Conservation (phyloP, 2,113 vertebrate species). For the Trichomycterus rosablanca region DNA sequence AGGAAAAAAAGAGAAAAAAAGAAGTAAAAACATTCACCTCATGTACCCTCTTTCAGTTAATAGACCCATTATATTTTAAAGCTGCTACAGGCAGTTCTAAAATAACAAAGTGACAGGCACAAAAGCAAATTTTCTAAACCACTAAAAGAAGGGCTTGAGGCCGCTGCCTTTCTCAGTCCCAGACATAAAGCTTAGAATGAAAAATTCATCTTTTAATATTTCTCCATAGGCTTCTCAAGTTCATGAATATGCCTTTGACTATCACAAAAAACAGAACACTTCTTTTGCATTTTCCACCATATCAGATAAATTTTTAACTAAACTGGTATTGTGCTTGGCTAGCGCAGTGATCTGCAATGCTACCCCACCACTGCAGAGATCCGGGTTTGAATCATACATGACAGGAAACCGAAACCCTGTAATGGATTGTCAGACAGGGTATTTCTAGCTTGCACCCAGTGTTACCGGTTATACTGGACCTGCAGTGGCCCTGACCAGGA, state of each 20-base stretch:
- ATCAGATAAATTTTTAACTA: no score
- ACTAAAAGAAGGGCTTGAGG: constrained; percentile 6
- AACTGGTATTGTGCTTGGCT: no score
- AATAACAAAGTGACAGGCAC: background rate
- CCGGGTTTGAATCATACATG: no score
- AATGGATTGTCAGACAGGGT: no score
- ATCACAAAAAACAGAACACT: background rate
- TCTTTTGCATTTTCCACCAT: background rate
- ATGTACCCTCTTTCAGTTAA: constrained; percentile 6
- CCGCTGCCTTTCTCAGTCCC: background rate
- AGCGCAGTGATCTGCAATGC: no score
- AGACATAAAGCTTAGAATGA: background rate
- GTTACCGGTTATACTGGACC: no score
- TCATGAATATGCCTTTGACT: background rate
- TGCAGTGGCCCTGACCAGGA: no score
- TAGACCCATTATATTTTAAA: constrained; percentile 12
- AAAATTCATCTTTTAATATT: background rate
- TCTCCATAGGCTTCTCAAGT: background rate
- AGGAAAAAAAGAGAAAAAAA: background rate
- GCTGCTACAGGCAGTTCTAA: background rate
- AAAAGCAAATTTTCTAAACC: background rate
- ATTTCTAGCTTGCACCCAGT: no score
- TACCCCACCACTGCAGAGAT: no score
- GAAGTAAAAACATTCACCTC: background rate
- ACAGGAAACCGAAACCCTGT: no score